Evolutionary conservation across 2,797 vertebrate genomes (phyloP), one percentile per base, ranked within the genome.

Genomic region (Nasua narica): DNA sequence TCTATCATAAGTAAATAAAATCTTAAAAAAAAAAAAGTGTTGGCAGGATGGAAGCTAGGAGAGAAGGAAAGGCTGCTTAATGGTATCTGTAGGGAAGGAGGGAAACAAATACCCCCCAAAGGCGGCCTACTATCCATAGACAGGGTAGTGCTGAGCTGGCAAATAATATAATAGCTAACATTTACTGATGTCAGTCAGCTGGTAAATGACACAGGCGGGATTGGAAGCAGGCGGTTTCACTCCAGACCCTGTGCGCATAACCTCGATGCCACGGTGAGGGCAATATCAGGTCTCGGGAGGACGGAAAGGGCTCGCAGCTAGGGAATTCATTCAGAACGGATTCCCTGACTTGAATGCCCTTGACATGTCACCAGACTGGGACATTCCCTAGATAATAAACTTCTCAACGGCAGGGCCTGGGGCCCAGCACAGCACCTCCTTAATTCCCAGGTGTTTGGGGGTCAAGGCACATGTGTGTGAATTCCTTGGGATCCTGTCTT

Each of bases 21-120:
- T 95, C 76, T 91, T 95, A 79, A 95, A 81, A 92, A 89, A 43
- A 90, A 95, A 81, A 92, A 89, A 43, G 92, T n/a, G 21, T 74
- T 86, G 87, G 43, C 48, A 18, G 50, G 25, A 27, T 94, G 87
- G 69, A 25, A 84, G 32, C 83, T 56, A 37, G 27, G 78, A 76
- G 79, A 81, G 76, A 89, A 83, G 52, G 37, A 87, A 43, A 50
- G n/a, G 2, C 27, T 93, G 46, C 77, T 88, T 82, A 37, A 37
- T 95, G 69, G n/a, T 40, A 54, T 87, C 76, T 87, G 58, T 32
- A 72, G 77, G 79, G 21, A 78, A 60, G 1, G 81, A 35, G 52
- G 79, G 50, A 89, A 48, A 46, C 81, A 52, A 43, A 56, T 1
- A 91, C 35, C 29, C 50, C 60, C 35, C 52, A 54, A 83, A 89